phyloP scores from a whole-genome alignment of 2,113 vertebrate species.

The Xyliphius kryptos region DNA sequence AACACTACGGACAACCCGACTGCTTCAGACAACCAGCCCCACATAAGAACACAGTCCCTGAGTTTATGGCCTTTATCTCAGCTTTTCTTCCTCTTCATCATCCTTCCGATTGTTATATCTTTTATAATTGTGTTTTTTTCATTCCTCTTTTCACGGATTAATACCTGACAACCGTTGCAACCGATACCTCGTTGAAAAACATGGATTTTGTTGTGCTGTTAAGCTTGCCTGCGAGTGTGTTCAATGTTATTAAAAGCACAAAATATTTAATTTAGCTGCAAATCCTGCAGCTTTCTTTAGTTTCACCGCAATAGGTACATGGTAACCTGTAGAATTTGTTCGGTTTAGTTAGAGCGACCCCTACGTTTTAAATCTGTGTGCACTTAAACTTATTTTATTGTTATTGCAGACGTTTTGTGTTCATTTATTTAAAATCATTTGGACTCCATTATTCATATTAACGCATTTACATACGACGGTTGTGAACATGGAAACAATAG shows the following conservation, averaged over 20 bases:
- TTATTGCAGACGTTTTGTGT: too few species aligned
- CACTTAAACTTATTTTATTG: too few species aligned
- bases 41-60: slow-evolving; percentile 20
- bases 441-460: background rate
- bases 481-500: background rate
- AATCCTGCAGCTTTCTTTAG: background rate
- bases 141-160: slow-evolving; percentile 52
- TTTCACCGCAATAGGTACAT: background rate
- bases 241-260: slow-evolving; percentile 17
- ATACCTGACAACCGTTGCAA: slow-evolving; percentile 43
- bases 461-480: background rate
- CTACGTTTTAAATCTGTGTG: too few species aligned
- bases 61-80: slow-evolving; percentile 45
- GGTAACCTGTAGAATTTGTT: slow-evolving; percentile 6
- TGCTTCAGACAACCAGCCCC: slow-evolving; percentile 1
- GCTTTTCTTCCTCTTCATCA: slow-evolving; percentile 52
- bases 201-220: background rate
- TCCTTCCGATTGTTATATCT: slow-evolving; percentile 59
- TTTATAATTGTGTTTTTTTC: slow-evolving; percentile 56
- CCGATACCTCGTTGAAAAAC: slow-evolving; percentile 4
- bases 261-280: slow-evolving; percentile 1
- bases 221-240: background rate
- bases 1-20: slow-evolving; percentile 33
- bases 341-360: slow-evolving; percentile 2
- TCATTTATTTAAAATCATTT: too few species aligned